Evolutionary conservation across 2,888 invertebrate genomes (phyloP).

Genomic region (Meganola albula): DNA sequence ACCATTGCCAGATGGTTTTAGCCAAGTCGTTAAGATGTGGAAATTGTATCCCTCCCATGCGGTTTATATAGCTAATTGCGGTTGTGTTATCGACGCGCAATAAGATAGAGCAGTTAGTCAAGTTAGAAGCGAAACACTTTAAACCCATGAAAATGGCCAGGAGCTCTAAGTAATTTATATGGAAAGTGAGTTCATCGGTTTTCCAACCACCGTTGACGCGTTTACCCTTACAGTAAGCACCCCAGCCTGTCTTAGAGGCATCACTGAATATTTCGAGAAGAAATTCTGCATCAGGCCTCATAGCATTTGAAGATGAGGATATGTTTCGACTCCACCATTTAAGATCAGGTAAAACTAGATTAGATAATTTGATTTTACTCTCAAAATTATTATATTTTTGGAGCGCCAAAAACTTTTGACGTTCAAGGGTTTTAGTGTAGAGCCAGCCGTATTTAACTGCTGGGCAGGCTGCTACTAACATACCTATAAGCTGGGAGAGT

Average conservation of each 20-base stretch:
- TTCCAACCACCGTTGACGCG: slow-evolving; percentile 6
- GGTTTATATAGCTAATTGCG: slow-evolving; percentile 13
- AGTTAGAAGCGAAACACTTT: slow-evolving; percentile 2
- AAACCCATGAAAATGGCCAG: slow-evolving; percentile 7
- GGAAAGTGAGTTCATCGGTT: neutral
- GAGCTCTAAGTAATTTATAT: slow-evolving; percentile 9
- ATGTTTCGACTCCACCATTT: slow-evolving; percentile 10
- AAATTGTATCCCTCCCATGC: slow-evolving; percentile 11
- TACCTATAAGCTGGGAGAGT: slow-evolving; percentile 16
- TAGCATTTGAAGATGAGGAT: neutral
- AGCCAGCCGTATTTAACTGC: slow-evolving; percentile 16
- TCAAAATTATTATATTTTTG: slow-evolving; percentile 4
- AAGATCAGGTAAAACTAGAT: slow-evolving; percentile 5
- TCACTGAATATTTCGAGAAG: slow-evolving; percentile 8
- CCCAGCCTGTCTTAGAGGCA: slow-evolving; percentile 10
- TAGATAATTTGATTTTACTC: slow-evolving; percentile 1
- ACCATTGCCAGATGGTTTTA: slow-evolving; percentile 16
- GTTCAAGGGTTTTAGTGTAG: slow-evolving; percentile 17
- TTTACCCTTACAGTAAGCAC: slow-evolving; percentile 2
- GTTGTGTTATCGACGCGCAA: slow-evolving; percentile 16
- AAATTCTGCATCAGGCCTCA: neutral
- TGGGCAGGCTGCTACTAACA: slow-evolving; percentile 17
- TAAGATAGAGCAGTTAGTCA: slow-evolving; percentile 3
- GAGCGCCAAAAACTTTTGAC: slow-evolving; percentile 14
- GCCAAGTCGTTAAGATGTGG: slow-evolving; percentile 13